Base-by-base conservation (phyloP, 2,113 vertebrate species). In the Centropus bengalensis region DNA sequence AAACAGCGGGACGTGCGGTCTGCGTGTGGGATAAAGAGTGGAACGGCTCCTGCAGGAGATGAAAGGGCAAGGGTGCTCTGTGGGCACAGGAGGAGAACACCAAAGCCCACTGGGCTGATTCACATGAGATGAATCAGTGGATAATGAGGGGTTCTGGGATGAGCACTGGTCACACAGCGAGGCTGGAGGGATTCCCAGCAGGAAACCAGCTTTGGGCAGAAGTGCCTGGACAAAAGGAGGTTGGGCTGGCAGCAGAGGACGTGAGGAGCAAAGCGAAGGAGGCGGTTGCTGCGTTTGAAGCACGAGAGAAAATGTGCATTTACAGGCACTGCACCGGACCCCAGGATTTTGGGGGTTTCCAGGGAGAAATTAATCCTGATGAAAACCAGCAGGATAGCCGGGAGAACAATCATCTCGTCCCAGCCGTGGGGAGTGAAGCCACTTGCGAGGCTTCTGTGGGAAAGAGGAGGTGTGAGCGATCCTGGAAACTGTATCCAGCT, bases 321-420 rank as follows among this genome's bases (percentile, higher is more conserved):
- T 49, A 3, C 17, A 49, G 30, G 27, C 49, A 12, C 42, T 66
- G 3, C 73, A 52, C 22, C 10, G 44, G 40, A 77, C 8, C 30
- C 33, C 2, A 2, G 32, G 32, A 42, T 47, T 23, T 2, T 36
- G 33, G 27, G 7, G 33, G 14, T 24, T 79, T 84, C 56, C 3
- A 0, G 47, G 59, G 55, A 59, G 27, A 85, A 86, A 63, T 1
- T 0, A 73, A 21, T 58, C 40, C 13, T 10, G 38, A 27, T 45
- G 13, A n/a, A 66, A 54, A 33, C 22, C 23, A 36, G 18, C 40
- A 86, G 42, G 42, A 91, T 49, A 74, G 55, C 16, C 67, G 32
- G 55, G 45, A 58, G 33, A 85, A 24, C 12, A 0, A 5, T 52
- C 5, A 0, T 24, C 30, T 52, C 20, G 26, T 45, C 21, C 17